phyloP scores from a whole-genome alignment of 2,888 invertebrate genomes.

The Drosophila histrio region DNA sequence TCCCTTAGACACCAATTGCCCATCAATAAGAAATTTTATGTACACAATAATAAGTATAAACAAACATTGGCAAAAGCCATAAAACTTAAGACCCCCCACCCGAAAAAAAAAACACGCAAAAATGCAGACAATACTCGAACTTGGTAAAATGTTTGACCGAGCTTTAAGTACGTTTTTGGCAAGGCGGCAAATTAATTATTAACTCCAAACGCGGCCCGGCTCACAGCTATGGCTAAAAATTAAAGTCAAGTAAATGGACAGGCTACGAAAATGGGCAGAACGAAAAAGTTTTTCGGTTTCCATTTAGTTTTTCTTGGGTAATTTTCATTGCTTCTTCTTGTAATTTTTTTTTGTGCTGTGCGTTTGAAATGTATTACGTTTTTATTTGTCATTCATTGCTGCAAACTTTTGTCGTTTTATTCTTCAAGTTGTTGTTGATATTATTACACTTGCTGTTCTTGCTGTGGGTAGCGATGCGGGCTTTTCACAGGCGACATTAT shows the following conservation, averaged over 20 bases:
- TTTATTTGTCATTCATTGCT: conserved; percentile 71
- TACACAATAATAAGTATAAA: conserved; percentile 42
- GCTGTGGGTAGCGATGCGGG: conserved; percentile 44
- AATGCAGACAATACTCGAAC: background rate
- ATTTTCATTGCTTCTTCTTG: conserved; percentile 27
- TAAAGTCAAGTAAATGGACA: conserved; percentile 51
- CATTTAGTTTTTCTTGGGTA: conserved; percentile 54
- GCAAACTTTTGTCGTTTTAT: conserved; percentile 63
- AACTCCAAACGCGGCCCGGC: conserved; percentile 29
- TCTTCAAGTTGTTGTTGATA: conserved; percentile 38
- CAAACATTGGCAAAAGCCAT: conserved; percentile 31
- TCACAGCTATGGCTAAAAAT: conserved; percentile 31
- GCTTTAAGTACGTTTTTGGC: conserved; percentile 37
- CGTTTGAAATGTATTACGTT: conserved; percentile 65
- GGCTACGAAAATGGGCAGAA: conserved; percentile 40
- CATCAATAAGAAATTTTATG: conserved; percentile 40
- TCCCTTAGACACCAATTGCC: background rate
- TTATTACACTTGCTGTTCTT: conserved; percentile 5
- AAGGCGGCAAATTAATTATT: conserved; percentile 57
- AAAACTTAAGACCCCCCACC: conserved; percentile 9
- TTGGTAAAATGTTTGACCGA: background rate
- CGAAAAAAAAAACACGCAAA: no score
- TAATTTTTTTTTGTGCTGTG: conserved; percentile 11
- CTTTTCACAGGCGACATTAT: conserved; percentile 57
- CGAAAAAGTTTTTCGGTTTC: conserved; percentile 62